Percentiles rank a stretch among this genome's conserved stretches.
These are phyloP conservation scores for Aythya baeri DNA, from an alignment of 2,113 vertebrate genomes.

Conservation along the genomic window DNA sequence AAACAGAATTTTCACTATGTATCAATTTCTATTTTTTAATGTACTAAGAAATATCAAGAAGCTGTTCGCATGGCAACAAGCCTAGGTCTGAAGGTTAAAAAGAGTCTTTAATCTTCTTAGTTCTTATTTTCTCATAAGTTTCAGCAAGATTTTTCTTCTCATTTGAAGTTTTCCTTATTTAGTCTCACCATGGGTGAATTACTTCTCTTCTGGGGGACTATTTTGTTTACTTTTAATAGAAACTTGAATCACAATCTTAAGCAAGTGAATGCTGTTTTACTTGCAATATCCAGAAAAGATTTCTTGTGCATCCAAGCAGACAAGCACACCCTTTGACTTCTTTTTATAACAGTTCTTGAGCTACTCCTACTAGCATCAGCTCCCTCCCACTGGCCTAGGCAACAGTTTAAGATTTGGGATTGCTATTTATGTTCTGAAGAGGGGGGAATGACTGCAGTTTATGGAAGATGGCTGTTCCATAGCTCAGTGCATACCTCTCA, in stretches of 20 bases:
- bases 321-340: background rate
- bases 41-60: background rate
- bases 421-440: background rate
- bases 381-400: background rate
- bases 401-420: background rate
- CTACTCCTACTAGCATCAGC: fast-evolving
- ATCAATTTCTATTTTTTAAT: background rate
- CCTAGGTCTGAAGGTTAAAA: background rate
- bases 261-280: background rate
- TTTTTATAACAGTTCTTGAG: background rate
- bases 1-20: background rate
- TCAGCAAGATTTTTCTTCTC: background rate
- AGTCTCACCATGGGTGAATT: background rate
- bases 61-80: conserved; percentile 17
- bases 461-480: background rate
- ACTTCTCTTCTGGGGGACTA: background rate
- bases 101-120: background rate
- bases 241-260: background rate
- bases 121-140: background rate
- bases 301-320: background rate
- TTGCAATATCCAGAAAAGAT: background rate
- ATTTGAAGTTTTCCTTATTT: background rate
- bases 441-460: background rate
- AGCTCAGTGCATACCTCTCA: background rate
- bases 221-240: background rate